Evolutionary conservation across 2,797 vertebrate species (phyloP).

Genomic region (Nothura maculosa): DNA sequence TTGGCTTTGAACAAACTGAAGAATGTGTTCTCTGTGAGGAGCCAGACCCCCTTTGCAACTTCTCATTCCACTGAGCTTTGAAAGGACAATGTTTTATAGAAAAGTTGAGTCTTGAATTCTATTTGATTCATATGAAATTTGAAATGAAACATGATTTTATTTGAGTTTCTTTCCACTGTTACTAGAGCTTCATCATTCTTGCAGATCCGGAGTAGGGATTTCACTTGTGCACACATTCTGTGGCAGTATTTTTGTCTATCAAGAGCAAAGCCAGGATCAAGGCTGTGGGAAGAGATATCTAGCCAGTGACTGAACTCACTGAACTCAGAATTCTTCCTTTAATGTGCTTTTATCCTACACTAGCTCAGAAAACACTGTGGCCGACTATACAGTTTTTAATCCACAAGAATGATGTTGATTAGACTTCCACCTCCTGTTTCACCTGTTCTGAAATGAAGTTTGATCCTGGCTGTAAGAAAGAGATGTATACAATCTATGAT

Average conservation of each 20-base stretch:
- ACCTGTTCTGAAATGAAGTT: not conserved
- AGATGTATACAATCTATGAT: not conserved
- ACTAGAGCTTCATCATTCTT: not conserved
- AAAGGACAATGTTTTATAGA: not conserved
- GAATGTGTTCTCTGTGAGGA: not conserved
- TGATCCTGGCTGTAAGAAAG: not conserved
- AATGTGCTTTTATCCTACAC: not conserved
- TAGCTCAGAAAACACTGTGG: not conserved
- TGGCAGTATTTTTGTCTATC: not conserved
- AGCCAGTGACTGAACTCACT: not conserved
- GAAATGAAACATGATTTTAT: not conserved
- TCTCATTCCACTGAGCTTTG: not conserved
- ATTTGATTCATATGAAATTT: not conserved
- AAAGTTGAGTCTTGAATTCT: not conserved
- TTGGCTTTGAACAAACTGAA: not conserved
- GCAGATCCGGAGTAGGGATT: not conserved
- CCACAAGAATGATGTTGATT: not conserved
- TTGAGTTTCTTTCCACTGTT: not conserved
- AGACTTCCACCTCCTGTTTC: not conserved
- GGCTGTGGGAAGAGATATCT: not conserved
- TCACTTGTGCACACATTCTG: not conserved
- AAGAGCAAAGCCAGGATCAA: not conserved
- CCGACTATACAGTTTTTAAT: not conserved
- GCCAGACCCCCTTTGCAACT: not conserved
- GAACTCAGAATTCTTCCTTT: not conserved